These are phyloP conservation scores for Stegana nigrithorax DNA, from an alignment of 2,888 invertebrate genomes.

Conservation along the genomic window DNA sequence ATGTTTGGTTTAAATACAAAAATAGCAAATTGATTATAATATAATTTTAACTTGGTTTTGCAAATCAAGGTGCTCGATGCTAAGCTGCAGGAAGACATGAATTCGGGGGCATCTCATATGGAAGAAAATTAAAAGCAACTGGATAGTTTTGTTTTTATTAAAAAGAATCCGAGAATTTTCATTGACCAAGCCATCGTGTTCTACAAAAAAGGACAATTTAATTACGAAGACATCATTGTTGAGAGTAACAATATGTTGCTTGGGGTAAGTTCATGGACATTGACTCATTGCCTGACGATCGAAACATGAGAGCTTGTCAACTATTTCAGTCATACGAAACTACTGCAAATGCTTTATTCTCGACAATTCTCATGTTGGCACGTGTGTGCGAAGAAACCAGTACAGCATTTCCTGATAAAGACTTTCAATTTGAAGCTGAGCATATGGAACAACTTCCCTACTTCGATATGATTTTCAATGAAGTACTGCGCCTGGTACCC, in stretches of 20 bases:
- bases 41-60: too few relatives aligned
- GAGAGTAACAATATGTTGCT: background rate
- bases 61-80: constrained; percentile 40
- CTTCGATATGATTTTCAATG: constrained; percentile 47
- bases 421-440: background rate
- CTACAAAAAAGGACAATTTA: background rate
- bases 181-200: constrained; percentile 3
- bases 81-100: too few relatives aligned
- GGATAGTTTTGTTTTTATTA: too few relatives aligned
- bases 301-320: too few relatives aligned
- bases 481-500: constrained; percentile 43
- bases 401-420: constrained; percentile 3
- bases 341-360: background rate
- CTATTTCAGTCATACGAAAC: background rate
- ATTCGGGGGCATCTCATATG: too few relatives aligned
- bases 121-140: too few relatives aligned
- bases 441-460: constrained; percentile 36
- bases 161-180: background rate
- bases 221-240: background rate
- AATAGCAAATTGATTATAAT: too few relatives aligned
- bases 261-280: background rate
- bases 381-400: background rate
- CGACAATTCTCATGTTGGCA: constrained; percentile 3
- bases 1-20: too few relatives aligned
- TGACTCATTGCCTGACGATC: too few relatives aligned